Base-by-base conservation (phyloP, 1,140 invertebrate species). In the Halotydeus destructor region DNA sequence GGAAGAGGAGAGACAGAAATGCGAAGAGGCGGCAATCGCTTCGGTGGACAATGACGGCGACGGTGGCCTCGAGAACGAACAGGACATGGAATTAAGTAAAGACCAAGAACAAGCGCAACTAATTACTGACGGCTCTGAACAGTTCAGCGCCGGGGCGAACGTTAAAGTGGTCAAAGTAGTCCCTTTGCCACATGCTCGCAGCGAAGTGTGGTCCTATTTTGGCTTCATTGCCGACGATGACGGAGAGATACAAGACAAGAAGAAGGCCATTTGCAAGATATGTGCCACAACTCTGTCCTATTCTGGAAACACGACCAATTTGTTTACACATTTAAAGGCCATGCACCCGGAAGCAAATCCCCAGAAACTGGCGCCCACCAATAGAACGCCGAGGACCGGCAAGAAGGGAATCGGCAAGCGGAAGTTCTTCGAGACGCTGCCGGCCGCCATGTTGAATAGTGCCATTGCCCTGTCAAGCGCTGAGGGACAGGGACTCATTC, bases 251-350 rank as follows among this genome's bases (percentile, higher is more conserved):
- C 26, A 38, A 12, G 48, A 49, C 25, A 35, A 42, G 14, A 47
- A 48, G 14, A 49, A 47, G 31, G 41, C 31, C 4, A 33, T 47
- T 8, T 49, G 48, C 24, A 47, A 41, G 32, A 12, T 49, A 21
- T 49, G 48, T 36, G 36, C 44, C 6, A 38, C 44, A 18, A 39
- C 44, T 27, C 35, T 49, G 14, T 23, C 39, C 14, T 49, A 49
- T 41, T 49, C 48, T 4, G 48, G 48, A 18, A 49, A 49, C 25
- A 49, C 48, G 12, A 47, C 48, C 3, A 49, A 49, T 38, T 34
- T 49, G 5, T 49, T 43, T 30, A 43, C 44, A 49, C 49, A 47
- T 62, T 57, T 28, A 46, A 45, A 19, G 33, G 38, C 47, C 1
- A 47, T 48, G 38, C 47, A 48, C 39, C 45, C 43, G 16, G 47